Evolutionary conservation across 1,140 invertebrate genomes (phyloP).

Genomic region (Melipona quadrifasciata): DNA sequence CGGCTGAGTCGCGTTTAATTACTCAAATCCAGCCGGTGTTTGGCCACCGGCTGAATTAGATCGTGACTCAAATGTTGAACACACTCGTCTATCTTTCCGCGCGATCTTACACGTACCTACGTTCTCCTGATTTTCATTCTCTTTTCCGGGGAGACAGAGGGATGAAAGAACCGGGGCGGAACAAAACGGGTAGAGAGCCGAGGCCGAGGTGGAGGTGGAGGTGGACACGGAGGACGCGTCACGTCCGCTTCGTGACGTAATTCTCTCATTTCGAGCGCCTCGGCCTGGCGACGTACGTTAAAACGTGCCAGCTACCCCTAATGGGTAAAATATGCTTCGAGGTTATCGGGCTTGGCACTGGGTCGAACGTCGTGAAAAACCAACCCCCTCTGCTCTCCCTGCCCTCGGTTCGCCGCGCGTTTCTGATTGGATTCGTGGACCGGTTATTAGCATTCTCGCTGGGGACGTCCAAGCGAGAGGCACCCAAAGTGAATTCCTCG

Average conservation of each 20-base stretch:
- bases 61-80: slow-evolving; percentile 1
- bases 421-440: background rate
- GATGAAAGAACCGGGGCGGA: too few species aligned
- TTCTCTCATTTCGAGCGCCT: slow-evolving; percentile 21
- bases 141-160: background rate
- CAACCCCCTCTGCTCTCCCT: background rate
- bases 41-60: slow-evolving; percentile 14
- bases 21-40: slow-evolving; percentile 24
- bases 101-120: background rate
- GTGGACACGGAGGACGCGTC: background rate
- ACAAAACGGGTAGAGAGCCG: background rate
- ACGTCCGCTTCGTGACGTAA: slow-evolving; percentile 24
- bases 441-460: slow-evolving; percentile 22
- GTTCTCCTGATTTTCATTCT: slow-evolving; percentile 54
- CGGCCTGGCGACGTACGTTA: slow-evolving; percentile 1
- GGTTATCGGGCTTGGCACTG: slow-evolving; percentile 31
- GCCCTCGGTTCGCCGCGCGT: background rate
- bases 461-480: background rate
- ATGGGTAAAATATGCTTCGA: slow-evolving; percentile 43
- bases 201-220: background rate
- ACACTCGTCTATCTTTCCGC: slow-evolving; percentile 36
- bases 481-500: slow-evolving; percentile 18
- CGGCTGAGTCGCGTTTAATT: slow-evolving; percentile 25
- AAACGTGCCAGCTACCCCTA: slow-evolving; percentile 21
- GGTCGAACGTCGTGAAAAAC: background rate